Conservation (phyloP, 2,888 invertebrate species). For the Gerris lacustris region DNA sequence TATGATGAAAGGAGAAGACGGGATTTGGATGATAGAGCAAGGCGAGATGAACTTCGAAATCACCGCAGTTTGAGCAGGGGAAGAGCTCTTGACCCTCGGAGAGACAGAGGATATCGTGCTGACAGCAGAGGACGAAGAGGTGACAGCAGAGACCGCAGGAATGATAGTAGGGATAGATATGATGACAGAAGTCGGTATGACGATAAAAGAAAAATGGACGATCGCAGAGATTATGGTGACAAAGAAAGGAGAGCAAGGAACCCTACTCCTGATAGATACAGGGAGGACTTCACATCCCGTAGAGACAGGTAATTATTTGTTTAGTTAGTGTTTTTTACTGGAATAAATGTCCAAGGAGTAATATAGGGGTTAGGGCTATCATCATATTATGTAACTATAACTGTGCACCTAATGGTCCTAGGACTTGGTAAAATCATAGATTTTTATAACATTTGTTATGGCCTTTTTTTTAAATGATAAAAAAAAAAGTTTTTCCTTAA, state of each 20-base stretch:
- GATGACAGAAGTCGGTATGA: conserved; percentile 34
- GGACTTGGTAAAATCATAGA: too few species aligned
- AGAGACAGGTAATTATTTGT: not conserved
- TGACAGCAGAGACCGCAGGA: not conserved
- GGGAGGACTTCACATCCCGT: not conserved
- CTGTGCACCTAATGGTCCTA: too few species aligned
- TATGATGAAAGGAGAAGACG: not conserved
- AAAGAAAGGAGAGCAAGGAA: conserved; percentile 7
- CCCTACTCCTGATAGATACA: not conserved
- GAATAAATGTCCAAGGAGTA: too few species aligned
- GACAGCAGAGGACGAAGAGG: not conserved
- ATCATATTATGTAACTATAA: too few species aligned
- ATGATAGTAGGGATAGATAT: conserved; percentile 12
- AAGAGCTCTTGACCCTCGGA: too few species aligned
- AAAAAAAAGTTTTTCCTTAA: too few species aligned
- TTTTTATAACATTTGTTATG: too few species aligned
- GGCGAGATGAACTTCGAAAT: not conserved
- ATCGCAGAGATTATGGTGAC: not conserved
- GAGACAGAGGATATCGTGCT: not conserved
- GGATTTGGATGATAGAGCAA: not conserved
- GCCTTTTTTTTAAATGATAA: too few species aligned
- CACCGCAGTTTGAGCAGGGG: too few species aligned
- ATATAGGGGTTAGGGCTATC: too few species aligned
- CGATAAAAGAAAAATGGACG: conserved; percentile 17
- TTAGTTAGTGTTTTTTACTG: too few species aligned